Evolutionary conservation across 1,140 invertebrate genomes (phyloP).

Genomic region (Procambarus clarkii): DNA sequence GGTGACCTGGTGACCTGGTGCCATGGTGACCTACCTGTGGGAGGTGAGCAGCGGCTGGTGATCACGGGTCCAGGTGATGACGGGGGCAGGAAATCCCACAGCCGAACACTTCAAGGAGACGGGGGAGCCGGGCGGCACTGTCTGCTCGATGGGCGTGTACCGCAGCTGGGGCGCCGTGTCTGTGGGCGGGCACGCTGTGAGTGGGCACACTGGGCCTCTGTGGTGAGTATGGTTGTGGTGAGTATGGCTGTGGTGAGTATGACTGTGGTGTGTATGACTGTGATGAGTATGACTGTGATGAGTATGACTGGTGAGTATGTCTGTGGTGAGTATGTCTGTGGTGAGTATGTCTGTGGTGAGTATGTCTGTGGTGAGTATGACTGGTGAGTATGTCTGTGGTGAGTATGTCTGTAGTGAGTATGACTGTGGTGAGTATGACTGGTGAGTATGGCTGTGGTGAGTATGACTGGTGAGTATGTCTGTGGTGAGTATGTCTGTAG

Average conservation of each 20-base stretch:
- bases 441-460: too few species aligned
- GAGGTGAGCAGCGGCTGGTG: slow-evolving; percentile 50
- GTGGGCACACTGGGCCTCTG: not conserved
- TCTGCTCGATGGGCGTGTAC: slow-evolving; percentile 59
- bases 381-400: too few species aligned
- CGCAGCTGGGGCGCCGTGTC: slow-evolving; percentile 49
- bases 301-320: not conserved
- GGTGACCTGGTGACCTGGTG: too few species aligned
- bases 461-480: too few species aligned
- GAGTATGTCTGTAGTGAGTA: too few species aligned
- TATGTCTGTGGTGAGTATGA: too few species aligned
- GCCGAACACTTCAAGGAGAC: slow-evolving; percentile 59
- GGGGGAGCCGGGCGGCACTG: slow-evolving; percentile 41
- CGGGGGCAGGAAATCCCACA: slow-evolving; percentile 28
- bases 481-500: too few species aligned
- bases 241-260: too few species aligned
- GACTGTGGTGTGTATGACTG: not conserved
- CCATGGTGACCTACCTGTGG: slow-evolving; percentile 18
- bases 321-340: too few species aligned
- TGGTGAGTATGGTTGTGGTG: not conserved
- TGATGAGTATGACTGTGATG: not conserved
- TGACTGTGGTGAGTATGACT: too few species aligned
- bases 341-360: too few species aligned
- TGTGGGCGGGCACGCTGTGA: not conserved
- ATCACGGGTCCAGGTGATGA: slow-evolving; percentile 61